Percentiles rank a stretch among this genome's conserved stretches.
Evolutionary conservation across 2,888 invertebrate genomes (phyloP).

Genomic region (Plutella xylostella): DNA sequence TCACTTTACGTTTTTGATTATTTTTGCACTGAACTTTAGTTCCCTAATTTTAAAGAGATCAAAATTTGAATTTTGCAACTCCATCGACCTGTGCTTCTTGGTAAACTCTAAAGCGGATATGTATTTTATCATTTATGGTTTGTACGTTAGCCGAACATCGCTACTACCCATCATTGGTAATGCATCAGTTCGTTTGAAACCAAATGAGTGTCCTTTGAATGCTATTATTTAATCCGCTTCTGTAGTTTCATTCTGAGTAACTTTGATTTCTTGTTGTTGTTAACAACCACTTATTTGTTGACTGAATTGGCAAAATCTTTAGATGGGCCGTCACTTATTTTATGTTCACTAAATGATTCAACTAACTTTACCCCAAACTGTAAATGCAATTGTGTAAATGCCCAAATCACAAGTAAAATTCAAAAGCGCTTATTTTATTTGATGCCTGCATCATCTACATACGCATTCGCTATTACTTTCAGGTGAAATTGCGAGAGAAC

Average conservation of each 20-base stretch:
- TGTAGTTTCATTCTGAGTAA: conserved; percentile 2
- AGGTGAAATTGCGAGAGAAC: conserved; percentile 82
- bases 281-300: not conserved
- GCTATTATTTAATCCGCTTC: conserved; percentile 1
- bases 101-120: conserved; percentile 67
- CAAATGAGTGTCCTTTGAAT: conserved; percentile 5
- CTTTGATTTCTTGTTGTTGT: not conserved
- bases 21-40: conserved; percentile 8
- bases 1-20: conserved; percentile 11
- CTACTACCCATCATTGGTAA: conserved; percentile 41
- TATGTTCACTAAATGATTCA: too few species aligned
- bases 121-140: conserved; percentile 52
- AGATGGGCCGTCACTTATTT: too few species aligned
- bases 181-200: conserved; percentile 27
- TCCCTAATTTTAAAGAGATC: conserved; percentile 20
- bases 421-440: conserved; percentile 1
- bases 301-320: too few species aligned
- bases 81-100: conserved; percentile 64
- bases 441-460: conserved; percentile 4
- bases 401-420: too few species aligned
- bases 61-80: conserved; percentile 18
- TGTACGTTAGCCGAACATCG: conserved; percentile 55
- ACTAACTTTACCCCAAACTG: too few species aligned
- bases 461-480: conserved; percentile 38
- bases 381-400: too few species aligned